A percentile compares a stretch with the other conserved stretches of the same genome.
phyloP scores from a whole-genome alignment of 2,113 vertebrate genomes.

The Corythornis madagascariensis region DNA sequence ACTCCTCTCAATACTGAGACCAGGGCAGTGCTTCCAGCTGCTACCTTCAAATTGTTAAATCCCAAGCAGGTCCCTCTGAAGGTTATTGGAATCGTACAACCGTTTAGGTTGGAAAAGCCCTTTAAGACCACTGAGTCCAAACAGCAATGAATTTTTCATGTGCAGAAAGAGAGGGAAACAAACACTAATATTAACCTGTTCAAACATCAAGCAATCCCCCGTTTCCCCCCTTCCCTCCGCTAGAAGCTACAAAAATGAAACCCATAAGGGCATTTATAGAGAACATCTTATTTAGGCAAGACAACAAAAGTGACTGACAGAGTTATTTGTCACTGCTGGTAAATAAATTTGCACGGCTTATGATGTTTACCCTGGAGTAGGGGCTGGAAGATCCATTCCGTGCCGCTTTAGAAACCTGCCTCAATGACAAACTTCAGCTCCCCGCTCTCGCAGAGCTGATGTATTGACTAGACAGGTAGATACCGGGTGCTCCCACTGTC shows the following conservation, averaged over 20 bases:
- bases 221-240: too few relatives aligned
- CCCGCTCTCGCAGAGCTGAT: conserved; percentile 64
- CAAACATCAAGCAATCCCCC: neutral
- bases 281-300: conserved; percentile 37
- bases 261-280: conserved; percentile 28
- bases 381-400: conserved; percentile 49
- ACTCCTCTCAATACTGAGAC: neutral
- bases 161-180: neutral
- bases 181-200: neutral
- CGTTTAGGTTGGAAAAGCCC: neutral
- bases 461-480: conserved; percentile 79
- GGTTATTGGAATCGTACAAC: neutral
- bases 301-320: conserved; percentile 51
- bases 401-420: conserved; percentile 61
- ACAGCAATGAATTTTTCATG: neutral
- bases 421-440: conserved; percentile 68
- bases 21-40: neutral
- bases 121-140: neutral
- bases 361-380: conserved; percentile 51
- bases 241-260: conserved; percentile 49
- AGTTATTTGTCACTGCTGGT: conserved; percentile 62
- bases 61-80: neutral
- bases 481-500: conserved; percentile 74
- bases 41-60: neutral
- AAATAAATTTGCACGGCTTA: conserved; percentile 65